Evolutionary conservation across 92 coral and sea anemone genomes (phyloP), one percentile per base, ranked within the genome.

Genomic region (Montipora capitata): DNA sequence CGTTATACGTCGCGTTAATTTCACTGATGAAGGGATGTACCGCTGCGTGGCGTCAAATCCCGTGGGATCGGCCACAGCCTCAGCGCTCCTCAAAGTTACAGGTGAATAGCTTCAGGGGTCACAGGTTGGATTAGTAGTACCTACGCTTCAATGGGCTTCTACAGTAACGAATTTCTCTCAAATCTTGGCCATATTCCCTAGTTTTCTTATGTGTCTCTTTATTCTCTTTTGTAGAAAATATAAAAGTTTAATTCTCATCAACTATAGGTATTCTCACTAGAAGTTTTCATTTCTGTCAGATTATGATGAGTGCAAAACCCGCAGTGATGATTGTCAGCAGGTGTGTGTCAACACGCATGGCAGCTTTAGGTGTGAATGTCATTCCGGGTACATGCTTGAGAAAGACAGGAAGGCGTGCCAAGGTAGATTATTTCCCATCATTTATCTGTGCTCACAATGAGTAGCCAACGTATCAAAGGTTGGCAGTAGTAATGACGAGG

Each of bases 31-130:
- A 72, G 99, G 99, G 40, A 27, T 94, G 74, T 97, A 97, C 76
- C 91, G 96, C 13, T 96, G 99, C 42, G 98, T 96, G 11, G 99
- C 99, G n/a, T 93, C 99, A 1, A 96, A 96, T 74, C 87, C 93
- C 38, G 96, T 95, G 10, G 99, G 98, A 41, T 93, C 96, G 66
- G 96, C 96, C 4, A 76, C 96, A 11, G 84, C 75, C 4, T 88
- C 85, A 71, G 94, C 97, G 4, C 35, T 57, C 3, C 95, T 96
- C 13, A 87, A 58, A 71, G 96, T 95, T 20, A 54, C 77, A 74
- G 98, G 98, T 95, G 63, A 52, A 92, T 70, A 16, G 44, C 35
- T 27, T 27, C 35, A 1, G 0, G 35, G 35, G 35, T 27, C 35
- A 27, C 35, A 27, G 35, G 35, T 27, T 27, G 35, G 35, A 27